These are phyloP conservation scores for Piaya cayana DNA, from an alignment of 2,113 vertebrate genomes.

Conservation along the genomic window DNA sequence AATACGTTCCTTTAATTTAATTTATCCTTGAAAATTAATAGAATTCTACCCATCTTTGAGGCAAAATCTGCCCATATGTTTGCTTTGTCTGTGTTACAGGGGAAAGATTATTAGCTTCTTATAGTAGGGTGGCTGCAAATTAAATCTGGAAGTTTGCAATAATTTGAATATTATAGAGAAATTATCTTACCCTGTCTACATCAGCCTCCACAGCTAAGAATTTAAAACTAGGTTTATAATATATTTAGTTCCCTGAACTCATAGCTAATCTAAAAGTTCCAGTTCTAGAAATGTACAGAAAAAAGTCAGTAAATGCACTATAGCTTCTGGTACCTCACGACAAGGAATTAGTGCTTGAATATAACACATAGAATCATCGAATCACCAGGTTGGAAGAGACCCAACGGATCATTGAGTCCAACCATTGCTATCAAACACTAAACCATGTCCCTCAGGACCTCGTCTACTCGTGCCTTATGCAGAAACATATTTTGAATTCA, in stretches of 20 bases:
- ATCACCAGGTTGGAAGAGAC: too few species aligned
- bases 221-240: conserved; percentile 4
- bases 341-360: conserved; percentile 47
- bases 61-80: conserved; percentile 51
- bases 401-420: too few species aligned
- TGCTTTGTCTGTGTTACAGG: conserved; percentile 61
- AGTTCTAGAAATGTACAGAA: conserved; percentile 59
- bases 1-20: conserved; percentile 73
- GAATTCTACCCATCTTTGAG: conserved; percentile 61
- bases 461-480: conserved; percentile 23
- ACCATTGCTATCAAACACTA: too few species aligned
- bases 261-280: conserved; percentile 39
- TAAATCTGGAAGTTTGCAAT: conserved; percentile 67
- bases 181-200: conserved; percentile 67
- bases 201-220: conserved; percentile 55
- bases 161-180: conserved; percentile 73
- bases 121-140: conserved; percentile 65
- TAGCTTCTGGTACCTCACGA: conserved; percentile 46
- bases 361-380: too few species aligned
- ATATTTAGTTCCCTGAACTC: conserved; percentile 9
- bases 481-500: conserved; percentile 60
- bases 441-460: too few species aligned
- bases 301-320: conserved; percentile 19
- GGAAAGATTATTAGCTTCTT: conserved; percentile 72
- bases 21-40: conserved; percentile 77